phyloP scores from a whole-genome alignment of 2,888 invertebrate genomes.

The Deroplatys truncata region DNA sequence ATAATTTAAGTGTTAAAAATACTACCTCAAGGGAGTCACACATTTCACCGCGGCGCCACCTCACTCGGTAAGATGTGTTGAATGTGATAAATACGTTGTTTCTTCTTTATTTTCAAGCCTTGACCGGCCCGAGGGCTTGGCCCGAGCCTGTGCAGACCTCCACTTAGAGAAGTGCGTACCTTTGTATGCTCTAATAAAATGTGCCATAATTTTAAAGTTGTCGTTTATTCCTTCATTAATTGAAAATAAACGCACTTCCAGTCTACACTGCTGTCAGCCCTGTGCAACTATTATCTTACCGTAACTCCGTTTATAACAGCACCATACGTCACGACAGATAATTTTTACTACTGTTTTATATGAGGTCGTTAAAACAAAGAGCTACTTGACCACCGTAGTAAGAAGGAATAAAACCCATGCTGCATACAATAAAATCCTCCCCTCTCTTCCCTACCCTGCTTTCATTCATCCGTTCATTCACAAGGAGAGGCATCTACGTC shows the following conservation, averaged over 20 bases:
- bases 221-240: not conserved
- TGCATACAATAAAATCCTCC: slow-evolving; percentile 3
- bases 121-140: too few relatives aligned
- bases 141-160: too few relatives aligned
- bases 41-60: too few relatives aligned
- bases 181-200: not conserved
- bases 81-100: too few relatives aligned
- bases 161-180: too few relatives aligned
- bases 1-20: too few relatives aligned
- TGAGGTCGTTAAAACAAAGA: slow-evolving; percentile 6
- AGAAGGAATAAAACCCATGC: slow-evolving; percentile 1
- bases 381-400: not conserved
- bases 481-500: not conserved
- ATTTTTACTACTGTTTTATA: not conserved
- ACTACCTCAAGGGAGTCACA: too few relatives aligned
- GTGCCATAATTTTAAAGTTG: not conserved
- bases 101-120: too few relatives aligned
- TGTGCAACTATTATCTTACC: not conserved
- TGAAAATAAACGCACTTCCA: not conserved
- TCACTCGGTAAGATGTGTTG: too few relatives aligned
- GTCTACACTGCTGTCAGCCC: not conserved
- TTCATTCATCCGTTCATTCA: slow-evolving; percentile 13
- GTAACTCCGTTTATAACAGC: not conserved
- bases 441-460: not conserved
- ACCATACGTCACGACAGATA: not conserved